These are phyloP conservation scores for Stenoptilia bipunctidactyla DNA, from an alignment of 2,888 invertebrate species.

Conservation along the genomic window DNA sequence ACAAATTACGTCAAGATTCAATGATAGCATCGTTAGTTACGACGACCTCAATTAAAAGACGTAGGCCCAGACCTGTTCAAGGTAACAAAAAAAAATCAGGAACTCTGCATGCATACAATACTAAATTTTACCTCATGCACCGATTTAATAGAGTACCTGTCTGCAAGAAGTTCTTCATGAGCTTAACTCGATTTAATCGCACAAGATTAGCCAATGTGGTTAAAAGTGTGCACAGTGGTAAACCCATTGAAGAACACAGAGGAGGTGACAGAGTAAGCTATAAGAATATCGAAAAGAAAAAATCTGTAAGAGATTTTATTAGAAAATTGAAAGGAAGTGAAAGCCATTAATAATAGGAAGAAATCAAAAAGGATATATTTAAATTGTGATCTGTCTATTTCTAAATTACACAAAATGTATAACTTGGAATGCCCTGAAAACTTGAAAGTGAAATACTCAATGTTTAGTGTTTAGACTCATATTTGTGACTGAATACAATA, in stretches of 20 bases:
- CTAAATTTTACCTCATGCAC: constrained; percentile 1
- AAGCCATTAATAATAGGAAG: not conserved
- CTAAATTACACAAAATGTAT: not conserved
- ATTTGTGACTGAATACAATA: not conserved
- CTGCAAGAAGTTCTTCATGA: not conserved
- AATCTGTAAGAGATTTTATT: not conserved
- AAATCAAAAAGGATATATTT: not conserved
- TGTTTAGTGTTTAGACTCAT: not conserved
- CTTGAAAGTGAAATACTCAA: not conserved
- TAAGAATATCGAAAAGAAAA: not conserved
- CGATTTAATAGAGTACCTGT: not conserved
- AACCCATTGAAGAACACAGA: not conserved
- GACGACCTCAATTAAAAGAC: not conserved
- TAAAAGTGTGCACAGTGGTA: not conserved
- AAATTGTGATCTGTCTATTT: not conserved
- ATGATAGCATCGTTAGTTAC: not conserved
- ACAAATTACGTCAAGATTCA: constrained; percentile 1
- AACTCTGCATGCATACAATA: constrained; percentile 1
- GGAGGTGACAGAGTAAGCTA: not conserved
- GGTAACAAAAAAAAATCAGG: constrained; percentile 1
- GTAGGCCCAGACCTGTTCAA: constrained; percentile 1
- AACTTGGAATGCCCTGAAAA: not conserved
- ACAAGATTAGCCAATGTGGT: not conserved
- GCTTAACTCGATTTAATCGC: not conserved
- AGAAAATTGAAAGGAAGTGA: not conserved